These are phyloP conservation scores for Idris sp. DNA, from an alignment of 1,140 invertebrate genomes.

Conservation along the genomic window DNA sequence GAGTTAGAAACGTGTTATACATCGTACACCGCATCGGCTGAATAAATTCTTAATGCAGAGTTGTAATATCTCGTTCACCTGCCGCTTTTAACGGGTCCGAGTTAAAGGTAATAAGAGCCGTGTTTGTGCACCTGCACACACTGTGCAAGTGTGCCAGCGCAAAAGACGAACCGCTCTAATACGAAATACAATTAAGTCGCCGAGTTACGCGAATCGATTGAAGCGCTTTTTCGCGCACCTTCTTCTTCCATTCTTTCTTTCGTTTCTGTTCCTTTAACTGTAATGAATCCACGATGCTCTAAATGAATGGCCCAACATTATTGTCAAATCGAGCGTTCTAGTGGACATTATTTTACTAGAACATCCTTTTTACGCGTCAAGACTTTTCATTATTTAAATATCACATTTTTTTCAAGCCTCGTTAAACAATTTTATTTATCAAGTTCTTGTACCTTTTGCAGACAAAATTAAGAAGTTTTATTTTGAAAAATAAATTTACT, in stretches of 20 bases:
- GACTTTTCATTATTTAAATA: slow-evolving; percentile 2
- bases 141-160: slow-evolving; percentile 28
- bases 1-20: slow-evolving; percentile 32
- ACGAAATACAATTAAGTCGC: slow-evolving; percentile 37
- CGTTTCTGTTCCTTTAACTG: slow-evolving; percentile 32
- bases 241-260: slow-evolving; percentile 33
- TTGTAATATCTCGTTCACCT: slow-evolving; percentile 41
- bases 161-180: slow-evolving; percentile 32
- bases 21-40: slow-evolving; percentile 5
- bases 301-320: slow-evolving; percentile 29
- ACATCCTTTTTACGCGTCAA: not conserved
- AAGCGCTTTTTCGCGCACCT: not conserved
- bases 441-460: too few species aligned
- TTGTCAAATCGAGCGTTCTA: slow-evolving; percentile 40
- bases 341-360: slow-evolving; percentile 37
- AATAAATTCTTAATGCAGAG: slow-evolving; percentile 26
- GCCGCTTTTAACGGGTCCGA: slow-evolving; percentile 50
- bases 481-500: too few species aligned
- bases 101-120: slow-evolving; percentile 44
- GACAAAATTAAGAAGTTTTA: too few species aligned
- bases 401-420: slow-evolving; percentile 3
- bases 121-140: slow-evolving; percentile 49
- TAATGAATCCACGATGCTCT: slow-evolving; percentile 27
- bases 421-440: too few species aligned
- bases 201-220: slow-evolving; percentile 18